phyloP scores from a whole-genome alignment of 2,888 invertebrate species.

The Nomada fabriciana region DNA sequence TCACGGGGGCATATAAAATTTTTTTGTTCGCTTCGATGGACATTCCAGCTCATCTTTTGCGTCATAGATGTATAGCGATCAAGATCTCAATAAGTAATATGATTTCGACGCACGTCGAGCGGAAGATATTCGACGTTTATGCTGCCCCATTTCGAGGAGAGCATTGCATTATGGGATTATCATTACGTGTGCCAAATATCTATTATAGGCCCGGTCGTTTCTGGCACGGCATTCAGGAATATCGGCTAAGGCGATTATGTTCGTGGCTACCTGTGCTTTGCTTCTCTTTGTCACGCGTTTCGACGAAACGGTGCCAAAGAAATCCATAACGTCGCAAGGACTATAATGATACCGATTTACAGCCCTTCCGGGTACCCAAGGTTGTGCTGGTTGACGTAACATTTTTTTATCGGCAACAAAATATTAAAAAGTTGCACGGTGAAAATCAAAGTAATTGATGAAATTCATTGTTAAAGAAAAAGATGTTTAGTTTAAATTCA shows the following conservation, averaged over 20 bases:
- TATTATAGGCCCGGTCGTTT: constrained; percentile 56
- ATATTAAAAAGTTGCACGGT: background rate
- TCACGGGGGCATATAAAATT: constrained; percentile 13
- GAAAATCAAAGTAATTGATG: background rate
- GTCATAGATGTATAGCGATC: background rate
- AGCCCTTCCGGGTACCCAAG: background rate
- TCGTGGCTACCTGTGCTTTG: constrained; percentile 57
- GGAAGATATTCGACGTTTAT: constrained; percentile 69
- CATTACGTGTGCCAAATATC: constrained; percentile 69
- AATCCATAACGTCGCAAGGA: background rate
- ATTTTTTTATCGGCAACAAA: background rate
- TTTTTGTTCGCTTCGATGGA: constrained; percentile 18
- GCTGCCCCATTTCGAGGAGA: constrained; percentile 60
- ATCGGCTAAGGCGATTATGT: constrained; percentile 72
- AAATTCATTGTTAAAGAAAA: background rate
- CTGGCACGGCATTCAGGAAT: constrained; percentile 57
- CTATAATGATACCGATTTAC: background rate
- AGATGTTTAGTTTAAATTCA: background rate
- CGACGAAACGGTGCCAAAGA: constrained; percentile 45
- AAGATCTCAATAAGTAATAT: constrained; percentile 60
- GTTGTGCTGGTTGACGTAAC: background rate
- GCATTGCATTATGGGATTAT: constrained; percentile 73
- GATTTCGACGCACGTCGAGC: constrained; percentile 61
- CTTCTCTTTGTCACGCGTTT: constrained; percentile 54
- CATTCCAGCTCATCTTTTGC: constrained; percentile 20